These are phyloP conservation scores for Paratilapia polleni DNA, from an alignment of 2,113 vertebrate species.

Conservation along the genomic window DNA sequence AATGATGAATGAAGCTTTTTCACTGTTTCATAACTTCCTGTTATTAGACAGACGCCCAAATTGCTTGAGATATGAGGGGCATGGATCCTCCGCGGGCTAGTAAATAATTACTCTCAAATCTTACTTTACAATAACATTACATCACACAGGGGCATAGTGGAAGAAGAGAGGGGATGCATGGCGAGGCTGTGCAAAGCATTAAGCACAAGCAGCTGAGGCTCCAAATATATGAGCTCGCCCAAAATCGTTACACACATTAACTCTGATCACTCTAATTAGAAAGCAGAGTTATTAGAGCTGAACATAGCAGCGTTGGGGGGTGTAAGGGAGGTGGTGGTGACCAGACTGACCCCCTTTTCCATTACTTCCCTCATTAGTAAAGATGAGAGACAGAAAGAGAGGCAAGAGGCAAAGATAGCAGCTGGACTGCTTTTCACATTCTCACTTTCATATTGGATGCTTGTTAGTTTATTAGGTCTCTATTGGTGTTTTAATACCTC, in stretches of 20 bases:
- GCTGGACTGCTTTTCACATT: slow-evolving; percentile 8
- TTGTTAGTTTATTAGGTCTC: slow-evolving; percentile 17
- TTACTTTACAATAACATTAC: slow-evolving; percentile 55
- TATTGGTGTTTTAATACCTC: slow-evolving; percentile 16
- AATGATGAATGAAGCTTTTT: slow-evolving; percentile 50
- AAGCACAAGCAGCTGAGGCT: not conserved
- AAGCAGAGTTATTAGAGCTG: slow-evolving; percentile 39
- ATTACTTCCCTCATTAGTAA: slow-evolving; percentile 36
- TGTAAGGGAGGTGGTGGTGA: not conserved
- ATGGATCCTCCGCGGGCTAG: slow-evolving; percentile 8
- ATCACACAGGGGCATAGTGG: not conserved
- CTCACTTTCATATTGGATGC: slow-evolving; percentile 5
- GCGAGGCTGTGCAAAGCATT: not conserved
- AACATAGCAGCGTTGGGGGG: not conserved
- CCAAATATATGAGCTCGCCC: not conserved
- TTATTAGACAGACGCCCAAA: slow-evolving; percentile 55
- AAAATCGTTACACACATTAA: slow-evolving; percentile 20
- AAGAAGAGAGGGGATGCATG: not conserved
- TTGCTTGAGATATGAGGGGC: slow-evolving; percentile 31
- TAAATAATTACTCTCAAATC: slow-evolving; percentile 55
- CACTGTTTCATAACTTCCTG: slow-evolving; percentile 58
- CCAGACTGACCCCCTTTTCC: not conserved
- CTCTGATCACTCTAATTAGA: slow-evolving; percentile 40
- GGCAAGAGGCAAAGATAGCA: not conserved
- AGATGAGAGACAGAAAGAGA: not conserved